phyloP scores from a whole-genome alignment of 2,797 vertebrate species.

The Cetoscarus ocellatus region DNA sequence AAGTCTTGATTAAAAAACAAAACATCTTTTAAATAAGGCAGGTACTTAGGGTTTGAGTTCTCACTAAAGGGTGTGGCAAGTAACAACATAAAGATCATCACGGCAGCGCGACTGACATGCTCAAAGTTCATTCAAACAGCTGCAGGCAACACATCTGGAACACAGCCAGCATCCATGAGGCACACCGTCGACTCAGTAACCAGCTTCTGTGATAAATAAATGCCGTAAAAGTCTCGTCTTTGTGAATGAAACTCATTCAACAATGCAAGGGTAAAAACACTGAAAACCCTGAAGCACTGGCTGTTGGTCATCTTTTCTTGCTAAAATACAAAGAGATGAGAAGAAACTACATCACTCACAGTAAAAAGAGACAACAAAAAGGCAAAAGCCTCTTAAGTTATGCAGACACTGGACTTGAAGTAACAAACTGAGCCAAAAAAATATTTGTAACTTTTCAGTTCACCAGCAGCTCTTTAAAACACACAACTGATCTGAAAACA shows the following conservation, averaged over 20 bases:
- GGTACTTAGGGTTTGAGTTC: slow-evolving; percentile 74
- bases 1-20: slow-evolving; percentile 42
- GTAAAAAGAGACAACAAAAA: slow-evolving; percentile 38
- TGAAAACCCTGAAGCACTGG: slow-evolving; percentile 46
- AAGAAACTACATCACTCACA: slow-evolving; percentile 47
- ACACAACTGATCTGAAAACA: slow-evolving; percentile 22
- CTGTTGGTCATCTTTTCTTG: slow-evolving; percentile 44
- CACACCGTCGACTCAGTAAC: slow-evolving; percentile 49
- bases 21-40: slow-evolving; percentile 83
- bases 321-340: slow-evolving; percentile 55
- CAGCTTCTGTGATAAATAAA: slow-evolving; percentile 43
- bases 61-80: slow-evolving; percentile 70
- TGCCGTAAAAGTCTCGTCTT: slow-evolving; percentile 25
- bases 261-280: slow-evolving; percentile 16
- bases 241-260: slow-evolving; percentile 38
- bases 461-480: slow-evolving; percentile 39
- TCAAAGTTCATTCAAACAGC: slow-evolving; percentile 77
- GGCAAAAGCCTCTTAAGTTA: slow-evolving; percentile 45
- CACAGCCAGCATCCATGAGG: slow-evolving; percentile 58
- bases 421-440: slow-evolving; percentile 42
- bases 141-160: slow-evolving; percentile 66
- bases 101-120: slow-evolving; percentile 73
- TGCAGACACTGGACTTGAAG: slow-evolving; percentile 44
- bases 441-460: slow-evolving; percentile 30
- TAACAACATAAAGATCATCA: slow-evolving; percentile 68